A percentile compares a stretch with the other conserved stretches of the same genome.
These are phyloP conservation scores for Notocelia uddmanniana DNA, from an alignment of 2,888 invertebrate genomes.

Conservation along the genomic window DNA sequence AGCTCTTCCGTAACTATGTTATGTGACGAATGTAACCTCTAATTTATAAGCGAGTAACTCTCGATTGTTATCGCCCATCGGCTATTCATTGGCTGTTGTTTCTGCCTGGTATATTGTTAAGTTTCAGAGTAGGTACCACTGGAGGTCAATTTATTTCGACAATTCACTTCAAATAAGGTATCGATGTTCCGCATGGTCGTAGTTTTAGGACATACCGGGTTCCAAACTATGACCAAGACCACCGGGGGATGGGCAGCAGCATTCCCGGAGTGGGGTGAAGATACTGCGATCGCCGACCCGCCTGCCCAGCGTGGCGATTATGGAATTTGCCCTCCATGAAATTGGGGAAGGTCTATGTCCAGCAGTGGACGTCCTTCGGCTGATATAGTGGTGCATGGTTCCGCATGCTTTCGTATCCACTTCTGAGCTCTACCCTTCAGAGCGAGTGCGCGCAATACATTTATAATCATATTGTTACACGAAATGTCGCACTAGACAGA, in stretches of 20 bases:
- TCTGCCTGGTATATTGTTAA: not conserved
- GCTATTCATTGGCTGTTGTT: slow-evolving; percentile 17
- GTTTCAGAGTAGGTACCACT: slow-evolving; percentile 7
- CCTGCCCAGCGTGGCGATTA: too few species aligned
- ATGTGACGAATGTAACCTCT: slow-evolving; percentile 15
- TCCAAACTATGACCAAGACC: too few species aligned
- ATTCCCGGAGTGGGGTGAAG: too few species aligned
- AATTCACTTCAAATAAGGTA: not conserved
- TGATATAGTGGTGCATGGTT: too few species aligned
- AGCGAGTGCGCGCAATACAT: not conserved
- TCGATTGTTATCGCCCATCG: slow-evolving; percentile 21
- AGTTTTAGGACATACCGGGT: too few species aligned
- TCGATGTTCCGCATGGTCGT: not conserved
- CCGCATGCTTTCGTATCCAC: not conserved
- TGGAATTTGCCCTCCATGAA: too few species aligned
- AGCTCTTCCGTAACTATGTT: not conserved
- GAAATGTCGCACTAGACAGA: not conserved
- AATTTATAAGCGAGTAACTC: slow-evolving; percentile 25
- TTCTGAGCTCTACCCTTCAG: not conserved
- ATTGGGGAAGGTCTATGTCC: too few species aligned
- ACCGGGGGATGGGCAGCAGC: too few species aligned
- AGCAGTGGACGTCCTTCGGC: too few species aligned
- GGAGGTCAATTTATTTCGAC: not conserved
- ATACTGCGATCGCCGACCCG: too few species aligned
- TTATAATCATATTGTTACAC: not conserved